Evolutionary conservation across 2,888 invertebrate genomes (phyloP), one percentile per base, ranked within the genome.

Genomic region (Drosophila paranaensis): DNA sequence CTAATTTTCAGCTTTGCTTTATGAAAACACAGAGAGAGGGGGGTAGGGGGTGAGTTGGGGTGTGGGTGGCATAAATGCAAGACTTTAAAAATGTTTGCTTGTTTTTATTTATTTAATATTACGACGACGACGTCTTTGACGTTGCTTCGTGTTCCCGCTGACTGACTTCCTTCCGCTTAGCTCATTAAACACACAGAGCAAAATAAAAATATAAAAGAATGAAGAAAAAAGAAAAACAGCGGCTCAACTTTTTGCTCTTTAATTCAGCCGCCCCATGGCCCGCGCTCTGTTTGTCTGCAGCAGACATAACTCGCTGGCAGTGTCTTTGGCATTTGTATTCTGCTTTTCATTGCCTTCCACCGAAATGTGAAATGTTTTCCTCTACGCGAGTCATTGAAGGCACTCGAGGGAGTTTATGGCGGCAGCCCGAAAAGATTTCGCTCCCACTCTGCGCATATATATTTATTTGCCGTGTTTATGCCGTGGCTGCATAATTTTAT

Each of bases 91-190:
- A 58, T 76, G 65, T 76, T 72, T 72, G 69, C 71, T 63, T 77
- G 45, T 71, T 87, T 71, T 81, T 89, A 82, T 84, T 89, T 84
- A 74, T 82, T 88, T 88, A 79, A 75, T 88, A 81, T 84, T 73
- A 84, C 82, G 58, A 67, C 9, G 61, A n/a, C 75, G 72, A 61
- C 70, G 71, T 75, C 82, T 83, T 80, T 73, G 81, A 71, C 83
- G 78, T 76, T 67, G 61, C 30, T 69, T 69, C 55, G 39, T 60
- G 58, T 74, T 48, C 60, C 54, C 63, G 69, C 78, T 70, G 87
- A 74, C 79, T 88, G 90, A 86, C 88, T 91, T 90, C 89, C 91
- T 91, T 90, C 90, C 90, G 90, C 82, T 90, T 90, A 90, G 88
- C 90, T 90, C 90, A 90, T 90, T 91, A 90, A 90, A 90, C 88